Conservation (phyloP, 2,888 invertebrate species). For the Andricus curvator region DNA sequence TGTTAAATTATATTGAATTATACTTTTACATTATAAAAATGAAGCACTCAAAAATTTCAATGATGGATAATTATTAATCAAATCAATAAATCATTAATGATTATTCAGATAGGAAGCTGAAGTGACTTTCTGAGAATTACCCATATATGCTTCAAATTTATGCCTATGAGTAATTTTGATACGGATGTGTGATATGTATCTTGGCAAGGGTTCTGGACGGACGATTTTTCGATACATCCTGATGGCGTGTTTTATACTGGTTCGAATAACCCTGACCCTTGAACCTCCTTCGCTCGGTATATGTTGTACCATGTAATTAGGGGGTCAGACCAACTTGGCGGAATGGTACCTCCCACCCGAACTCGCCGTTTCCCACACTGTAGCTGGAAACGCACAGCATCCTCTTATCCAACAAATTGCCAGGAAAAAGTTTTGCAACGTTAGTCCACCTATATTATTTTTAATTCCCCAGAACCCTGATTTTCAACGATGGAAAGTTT, state of each 20-base stretch:
- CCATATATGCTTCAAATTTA: neutral
- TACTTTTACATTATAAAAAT: too few species aligned
- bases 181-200: neutral
- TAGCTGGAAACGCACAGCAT: constrained; percentile 51
- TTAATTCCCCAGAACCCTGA: constrained; percentile 24
- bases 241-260: constrained; percentile 65
- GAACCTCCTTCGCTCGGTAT: constrained; percentile 65
- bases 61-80: too few species aligned
- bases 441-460: constrained; percentile 31
- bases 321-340: constrained; percentile 61
- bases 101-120: too few species aligned
- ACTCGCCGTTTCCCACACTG: constrained; percentile 49
- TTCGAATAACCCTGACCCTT: constrained; percentile 71
- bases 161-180: neutral
- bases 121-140: too few species aligned
- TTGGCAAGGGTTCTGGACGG: neutral
- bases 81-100: too few species aligned
- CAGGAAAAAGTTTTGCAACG: constrained; percentile 25
- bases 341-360: constrained; percentile 55
- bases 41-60: too few species aligned
- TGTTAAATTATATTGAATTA: too few species aligned
- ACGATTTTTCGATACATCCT: constrained; percentile 67
- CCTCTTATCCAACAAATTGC: constrained; percentile 40
- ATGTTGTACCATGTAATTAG: constrained; percentile 76
- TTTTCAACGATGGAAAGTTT: constrained; percentile 34